Evolutionary conservation across 1,140 invertebrate species (phyloP).

Genomic region (Aphelenchoides besseyi): DNA sequence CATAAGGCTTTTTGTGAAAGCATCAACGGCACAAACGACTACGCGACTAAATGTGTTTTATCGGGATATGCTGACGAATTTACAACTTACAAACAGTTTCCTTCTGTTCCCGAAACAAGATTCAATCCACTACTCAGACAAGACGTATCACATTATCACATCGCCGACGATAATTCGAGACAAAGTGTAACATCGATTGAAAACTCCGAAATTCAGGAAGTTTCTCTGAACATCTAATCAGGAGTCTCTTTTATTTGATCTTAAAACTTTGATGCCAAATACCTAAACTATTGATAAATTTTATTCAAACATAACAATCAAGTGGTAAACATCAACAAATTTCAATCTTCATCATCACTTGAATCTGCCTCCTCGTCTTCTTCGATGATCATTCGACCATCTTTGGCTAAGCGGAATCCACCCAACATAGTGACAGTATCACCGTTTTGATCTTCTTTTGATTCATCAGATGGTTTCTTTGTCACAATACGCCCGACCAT

Average conservation of each 20-base stretch:
- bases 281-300: no score
- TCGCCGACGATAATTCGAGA: background rate
- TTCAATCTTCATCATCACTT: background rate
- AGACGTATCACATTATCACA: background rate
- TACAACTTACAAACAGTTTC: background rate
- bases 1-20: constrained; percentile 4
- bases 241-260: background rate
- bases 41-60: background rate
- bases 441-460: background rate
- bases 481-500: constrained; percentile 1
- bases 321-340: no score
- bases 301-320: no score
- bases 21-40: background rate
- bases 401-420: constrained; percentile 9
- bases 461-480: constrained; percentile 9
- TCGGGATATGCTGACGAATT: background rate
- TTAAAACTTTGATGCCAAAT: no score
- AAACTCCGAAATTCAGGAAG: background rate
- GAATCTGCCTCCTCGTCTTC: background rate
- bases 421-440: background rate
- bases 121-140: background rate
- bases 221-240: background rate
- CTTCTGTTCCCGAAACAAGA: background rate
- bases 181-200: background rate
- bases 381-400: constrained; percentile 13